phyloP scores from a whole-genome alignment of 2,888 invertebrate species.

The Scelioninae gen. 2 region DNA sequence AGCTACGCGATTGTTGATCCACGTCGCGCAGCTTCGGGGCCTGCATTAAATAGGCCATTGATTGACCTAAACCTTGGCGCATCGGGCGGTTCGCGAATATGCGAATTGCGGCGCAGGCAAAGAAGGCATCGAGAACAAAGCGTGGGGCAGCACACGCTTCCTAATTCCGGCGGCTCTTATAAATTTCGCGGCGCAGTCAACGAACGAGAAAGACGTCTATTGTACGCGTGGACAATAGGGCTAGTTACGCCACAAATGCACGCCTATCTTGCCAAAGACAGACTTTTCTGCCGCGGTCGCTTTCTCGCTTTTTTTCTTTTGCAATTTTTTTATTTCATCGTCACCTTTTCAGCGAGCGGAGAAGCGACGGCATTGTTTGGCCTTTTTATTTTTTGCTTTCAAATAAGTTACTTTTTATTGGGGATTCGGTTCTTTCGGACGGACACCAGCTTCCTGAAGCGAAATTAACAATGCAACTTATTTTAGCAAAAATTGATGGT shows the following conservation, averaged over 20 bases:
- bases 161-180: constrained; percentile 23
- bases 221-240: constrained; percentile 65
- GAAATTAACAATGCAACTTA: too few species aligned
- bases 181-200: constrained; percentile 57
- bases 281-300: constrained; percentile 47
- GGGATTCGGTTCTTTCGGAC: too few species aligned
- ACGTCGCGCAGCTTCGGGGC: constrained; percentile 59
- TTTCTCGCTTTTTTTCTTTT: constrained; percentile 53
- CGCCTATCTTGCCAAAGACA: constrained; percentile 49
- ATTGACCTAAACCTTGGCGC: constrained; percentile 68
- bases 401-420: not conserved
- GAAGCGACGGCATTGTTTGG: constrained; percentile 21
- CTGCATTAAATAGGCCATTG: constrained; percentile 70
- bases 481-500: too few species aligned
- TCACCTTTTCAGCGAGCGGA: constrained; percentile 17
- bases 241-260: constrained; percentile 56
- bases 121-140: constrained; percentile 26
- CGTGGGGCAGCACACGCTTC: constrained; percentile 33
- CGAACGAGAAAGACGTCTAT: constrained; percentile 67
- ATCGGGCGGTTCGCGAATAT: constrained; percentile 33
- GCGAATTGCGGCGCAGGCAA: constrained; percentile 24
- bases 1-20: constrained; percentile 20
- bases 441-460: too few species aligned
- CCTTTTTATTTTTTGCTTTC: constrained; percentile 20
- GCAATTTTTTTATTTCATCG: constrained; percentile 36